Conservation (phyloP, 1,140 invertebrate genomes). For the Potamilus streckersoni region DNA sequence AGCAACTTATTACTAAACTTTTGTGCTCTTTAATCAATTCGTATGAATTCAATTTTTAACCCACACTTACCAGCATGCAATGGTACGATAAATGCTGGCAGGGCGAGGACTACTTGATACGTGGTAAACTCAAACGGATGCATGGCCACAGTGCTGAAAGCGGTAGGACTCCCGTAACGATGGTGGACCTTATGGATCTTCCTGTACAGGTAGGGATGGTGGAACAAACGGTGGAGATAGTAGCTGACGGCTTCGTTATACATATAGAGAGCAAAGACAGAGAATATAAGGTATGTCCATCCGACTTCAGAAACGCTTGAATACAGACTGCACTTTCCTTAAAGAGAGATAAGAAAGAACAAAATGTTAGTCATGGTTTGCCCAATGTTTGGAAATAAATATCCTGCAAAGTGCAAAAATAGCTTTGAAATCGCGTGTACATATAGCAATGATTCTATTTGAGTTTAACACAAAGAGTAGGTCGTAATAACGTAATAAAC, state of each 20-base stretch:
- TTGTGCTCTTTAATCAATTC: no score
- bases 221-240: conserved; percentile 77
- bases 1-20: no score
- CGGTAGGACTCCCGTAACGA: conserved; percentile 81
- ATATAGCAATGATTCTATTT: no score
- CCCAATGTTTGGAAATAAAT: no score
- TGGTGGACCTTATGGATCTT: conserved; percentile 81
- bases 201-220: conserved; percentile 78
- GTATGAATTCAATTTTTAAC: no score
- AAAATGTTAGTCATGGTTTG: no score
- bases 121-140: conserved; percentile 74
- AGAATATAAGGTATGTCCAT: conserved; percentile 71
- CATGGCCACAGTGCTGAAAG: conserved; percentile 79
- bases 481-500: no score
- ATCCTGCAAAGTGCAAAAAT: no score
- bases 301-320: conserved; percentile 75
- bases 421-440: no score
- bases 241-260: conserved; percentile 78
- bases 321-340: conserved; percentile 70
- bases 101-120: conserved; percentile 32
- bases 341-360: no score
- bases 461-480: no score
- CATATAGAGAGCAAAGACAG: conserved; percentile 38
- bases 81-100: conserved; percentile 42
- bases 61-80: conserved; percentile 42